These are phyloP conservation scores for Drosophila paulistorum DNA, from an alignment of 1,140 invertebrate genomes.

Conservation along the genomic window DNA sequence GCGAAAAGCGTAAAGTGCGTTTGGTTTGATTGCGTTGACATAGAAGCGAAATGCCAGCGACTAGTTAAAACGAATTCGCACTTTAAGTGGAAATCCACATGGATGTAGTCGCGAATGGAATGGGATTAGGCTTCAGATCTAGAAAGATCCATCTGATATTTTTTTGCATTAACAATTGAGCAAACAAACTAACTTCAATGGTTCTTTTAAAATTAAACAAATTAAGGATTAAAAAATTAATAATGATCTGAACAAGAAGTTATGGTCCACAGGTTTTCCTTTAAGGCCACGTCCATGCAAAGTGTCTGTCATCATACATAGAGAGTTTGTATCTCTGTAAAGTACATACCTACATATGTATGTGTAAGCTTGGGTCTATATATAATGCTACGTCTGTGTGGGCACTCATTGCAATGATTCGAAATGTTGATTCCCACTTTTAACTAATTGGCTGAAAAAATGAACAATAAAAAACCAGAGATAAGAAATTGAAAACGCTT, in stretches of 20 bases:
- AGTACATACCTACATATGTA: background rate
- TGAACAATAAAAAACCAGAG: slow-evolving; percentile 15
- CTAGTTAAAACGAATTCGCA: background rate
- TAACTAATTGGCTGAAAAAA: slow-evolving; percentile 19
- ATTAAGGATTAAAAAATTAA: too few species aligned
- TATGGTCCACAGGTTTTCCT: too few species aligned
- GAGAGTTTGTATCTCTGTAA: background rate
- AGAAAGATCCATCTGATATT: too few species aligned
- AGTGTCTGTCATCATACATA: background rate
- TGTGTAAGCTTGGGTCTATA: background rate
- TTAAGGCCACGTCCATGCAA: too few species aligned
- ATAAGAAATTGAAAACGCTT: background rate
- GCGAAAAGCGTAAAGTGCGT: slow-evolving; percentile 46
- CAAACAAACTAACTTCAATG: too few species aligned
- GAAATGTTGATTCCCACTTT: slow-evolving; percentile 45
- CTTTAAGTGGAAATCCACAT: background rate
- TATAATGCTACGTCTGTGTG: background rate
- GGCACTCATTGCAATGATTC: slow-evolving; percentile 22
- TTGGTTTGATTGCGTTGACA: slow-evolving; percentile 37
- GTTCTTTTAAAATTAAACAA: too few species aligned
- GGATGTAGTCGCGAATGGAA: background rate
- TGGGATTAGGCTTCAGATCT: too few species aligned
- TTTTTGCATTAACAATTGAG: too few species aligned
- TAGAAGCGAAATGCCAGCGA: slow-evolving; percentile 22
- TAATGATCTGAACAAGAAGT: too few species aligned